These are phyloP conservation scores for Toxotes jaculatrix DNA, from an alignment of 2,113 vertebrate genomes.

Conservation along the genomic window DNA sequence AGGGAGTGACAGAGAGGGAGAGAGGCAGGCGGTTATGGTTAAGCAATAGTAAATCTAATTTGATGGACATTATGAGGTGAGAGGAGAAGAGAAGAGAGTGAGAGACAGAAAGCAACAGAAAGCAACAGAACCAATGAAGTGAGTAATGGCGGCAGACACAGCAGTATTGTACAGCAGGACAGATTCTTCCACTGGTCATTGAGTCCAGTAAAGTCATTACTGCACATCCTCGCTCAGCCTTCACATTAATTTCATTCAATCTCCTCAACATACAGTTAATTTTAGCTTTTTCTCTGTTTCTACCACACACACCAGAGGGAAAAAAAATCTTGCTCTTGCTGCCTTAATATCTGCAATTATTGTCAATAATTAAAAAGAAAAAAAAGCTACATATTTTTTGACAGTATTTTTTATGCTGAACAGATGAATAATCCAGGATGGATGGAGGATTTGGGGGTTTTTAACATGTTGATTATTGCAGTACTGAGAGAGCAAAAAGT, in stretches of 20 bases:
- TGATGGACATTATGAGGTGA: conserved; percentile 50
- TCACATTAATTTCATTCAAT: conserved; percentile 14
- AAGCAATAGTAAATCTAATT: conserved; percentile 60
- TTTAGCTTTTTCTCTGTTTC: not conserved
- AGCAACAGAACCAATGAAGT: conserved; percentile 36
- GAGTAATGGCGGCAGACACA: conserved; percentile 44
- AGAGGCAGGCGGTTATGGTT: conserved; percentile 42
- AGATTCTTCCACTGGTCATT: conserved; percentile 22
- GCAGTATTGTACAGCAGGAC: conserved; percentile 32
- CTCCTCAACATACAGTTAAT: not conserved
- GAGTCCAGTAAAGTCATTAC: conserved; percentile 5
- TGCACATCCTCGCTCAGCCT: conserved; percentile 13
- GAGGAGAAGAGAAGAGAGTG: conserved; percentile 25
- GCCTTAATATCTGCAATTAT: not conserved
- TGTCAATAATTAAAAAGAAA: not conserved
- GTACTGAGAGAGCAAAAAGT: conserved; percentile 11
- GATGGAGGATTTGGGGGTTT: conserved; percentile 13
- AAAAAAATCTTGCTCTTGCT: not conserved
- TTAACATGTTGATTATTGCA: not conserved
- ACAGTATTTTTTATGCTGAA: not conserved
- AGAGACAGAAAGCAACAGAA: conserved; percentile 44
- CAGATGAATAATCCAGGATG: not conserved
- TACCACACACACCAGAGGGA: not conserved
- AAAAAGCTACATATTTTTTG: too few relatives aligned
- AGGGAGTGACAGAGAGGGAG: not conserved